A percentile compares a stretch with the other conserved stretches of the same genome.
phyloP scores from a whole-genome alignment of 1,140 invertebrate species.

The Bombyx mandarina region DNA sequence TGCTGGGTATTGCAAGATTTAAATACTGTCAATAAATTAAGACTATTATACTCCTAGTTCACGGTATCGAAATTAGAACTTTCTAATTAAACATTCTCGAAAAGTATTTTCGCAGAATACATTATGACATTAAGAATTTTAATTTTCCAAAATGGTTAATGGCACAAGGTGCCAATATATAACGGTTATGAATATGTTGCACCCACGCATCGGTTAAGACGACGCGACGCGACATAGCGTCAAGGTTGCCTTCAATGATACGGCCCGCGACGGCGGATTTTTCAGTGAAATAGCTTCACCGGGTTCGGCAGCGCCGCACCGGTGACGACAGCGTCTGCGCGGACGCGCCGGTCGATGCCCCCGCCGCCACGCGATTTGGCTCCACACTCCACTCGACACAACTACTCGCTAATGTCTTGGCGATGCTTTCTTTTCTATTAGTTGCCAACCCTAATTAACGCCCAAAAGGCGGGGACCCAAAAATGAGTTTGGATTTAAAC shows the following conservation, averaged over 20 bases:
- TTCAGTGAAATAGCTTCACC: conserved; percentile 67
- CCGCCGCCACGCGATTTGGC: conserved; percentile 50
- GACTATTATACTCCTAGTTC: too few species aligned
- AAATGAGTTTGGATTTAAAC: too few species aligned
- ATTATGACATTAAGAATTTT: too few species aligned
- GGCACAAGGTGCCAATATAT: conserved; percentile 43
- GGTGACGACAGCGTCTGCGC: conserved; percentile 54
- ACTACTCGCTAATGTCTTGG: conserved; percentile 30
- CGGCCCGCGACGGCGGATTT: conserved; percentile 54
- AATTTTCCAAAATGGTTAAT: conserved; percentile 1
- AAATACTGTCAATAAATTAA: too few species aligned
- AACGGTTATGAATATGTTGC: conserved; percentile 50
- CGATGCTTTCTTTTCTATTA: conserved; percentile 16
- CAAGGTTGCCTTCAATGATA: conserved; percentile 63
- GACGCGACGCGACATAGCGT: conserved; percentile 61
- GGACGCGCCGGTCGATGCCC: conserved; percentile 49
- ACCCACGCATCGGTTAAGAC: conserved; percentile 55
- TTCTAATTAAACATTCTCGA: too few species aligned
- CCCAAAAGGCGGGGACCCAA: too few species aligned
- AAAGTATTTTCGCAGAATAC: too few species aligned
- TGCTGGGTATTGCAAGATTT: too few species aligned
- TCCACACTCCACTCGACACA: conserved; percentile 37
- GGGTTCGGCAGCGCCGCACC: conserved; percentile 36
- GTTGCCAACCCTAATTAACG: too few species aligned
- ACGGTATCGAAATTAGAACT: too few species aligned